Evolutionary conservation across 2,113 vertebrate genomes (phyloP), one percentile per base, ranked within the genome.

Genomic region (Mandrillus leucophaeus): DNA sequence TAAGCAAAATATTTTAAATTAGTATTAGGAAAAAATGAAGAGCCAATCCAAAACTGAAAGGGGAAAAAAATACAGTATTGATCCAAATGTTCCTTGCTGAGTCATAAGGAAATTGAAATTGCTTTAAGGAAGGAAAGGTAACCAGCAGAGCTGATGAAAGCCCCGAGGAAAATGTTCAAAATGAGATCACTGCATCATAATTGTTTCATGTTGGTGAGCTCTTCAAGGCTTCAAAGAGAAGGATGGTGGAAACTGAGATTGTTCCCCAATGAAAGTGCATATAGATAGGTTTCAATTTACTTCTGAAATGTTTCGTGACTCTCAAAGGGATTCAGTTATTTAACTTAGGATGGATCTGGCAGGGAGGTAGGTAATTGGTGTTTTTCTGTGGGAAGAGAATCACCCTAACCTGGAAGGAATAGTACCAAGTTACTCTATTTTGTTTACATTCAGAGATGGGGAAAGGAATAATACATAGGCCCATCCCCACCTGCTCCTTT

Each of bases 31-130:
- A 20, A 38, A n/a, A 38, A 82, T 52, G 40, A 96, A 94, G 25
- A 73, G 32, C 57, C 40, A 75, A 95, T 90, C 50, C 80, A 84
- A 90, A 93, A 83, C n/a, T 79, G 22, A 97, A 95, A 84, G 23
- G 70, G 76, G 70, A 40, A 91, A 94, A 88, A 95, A 90, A 88
- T 93, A 86, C 45, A 95, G 27, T 97, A 96, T 97, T 0, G 90
- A 97, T 96, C 95, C 48, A 82, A 93, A 81, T 45, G 59, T 88
- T 96, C 32, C 80, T 90, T 96, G 93, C 95, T 94, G 84, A 98
- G 92, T 97, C 92, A 98, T 91, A 98, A 92, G 95, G 90, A 98
- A 98, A 97, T 86, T 97, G 90, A 96, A 96, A 96, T 96, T 96
- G 81, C 90, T 92, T 30, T 73, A 78, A 95, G 94, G 88, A 92